A percentile compares a stretch with the other conserved stretches of the same genome.
Conservation (phyloP, 2,888 invertebrate species). For the Tineola bisselliella region DNA sequence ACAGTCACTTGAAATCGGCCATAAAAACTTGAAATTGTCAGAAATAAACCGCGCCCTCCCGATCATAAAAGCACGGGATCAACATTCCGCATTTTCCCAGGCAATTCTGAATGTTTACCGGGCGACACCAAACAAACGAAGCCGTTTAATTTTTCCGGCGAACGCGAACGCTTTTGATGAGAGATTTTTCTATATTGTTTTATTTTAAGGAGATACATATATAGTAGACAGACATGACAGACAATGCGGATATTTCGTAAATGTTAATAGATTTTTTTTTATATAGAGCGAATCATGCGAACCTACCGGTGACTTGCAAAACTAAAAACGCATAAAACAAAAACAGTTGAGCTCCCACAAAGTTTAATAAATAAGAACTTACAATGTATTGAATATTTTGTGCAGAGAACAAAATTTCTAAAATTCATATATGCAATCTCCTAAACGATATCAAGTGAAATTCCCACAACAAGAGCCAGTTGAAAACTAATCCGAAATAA, state of each 20-base stretch:
- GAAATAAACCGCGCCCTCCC: background rate
- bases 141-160: background rate
- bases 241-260: no score
- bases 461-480: constrained; percentile 9
- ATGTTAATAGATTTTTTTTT: no score
- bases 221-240: no score
- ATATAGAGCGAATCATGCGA: no score
- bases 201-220: no score
- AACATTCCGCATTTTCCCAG: background rate
- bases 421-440: constrained; percentile 2
- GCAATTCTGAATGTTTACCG: background rate
- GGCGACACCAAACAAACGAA: background rate
- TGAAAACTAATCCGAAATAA: constrained; percentile 13
- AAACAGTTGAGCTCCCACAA: no score
- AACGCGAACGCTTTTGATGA: background rate
- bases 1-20: background rate
- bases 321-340: no score
- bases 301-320: no score
- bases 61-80: background rate
- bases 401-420: background rate
- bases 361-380: no score
- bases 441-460: constrained; percentile 3
- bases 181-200: background rate
- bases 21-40: background rate
- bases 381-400: no score